Percentiles rank a stretch among this genome's conserved stretches.
phyloP scores from a whole-genome alignment of 2,797 vertebrate species.

The Sorex maritimensis region DNA sequence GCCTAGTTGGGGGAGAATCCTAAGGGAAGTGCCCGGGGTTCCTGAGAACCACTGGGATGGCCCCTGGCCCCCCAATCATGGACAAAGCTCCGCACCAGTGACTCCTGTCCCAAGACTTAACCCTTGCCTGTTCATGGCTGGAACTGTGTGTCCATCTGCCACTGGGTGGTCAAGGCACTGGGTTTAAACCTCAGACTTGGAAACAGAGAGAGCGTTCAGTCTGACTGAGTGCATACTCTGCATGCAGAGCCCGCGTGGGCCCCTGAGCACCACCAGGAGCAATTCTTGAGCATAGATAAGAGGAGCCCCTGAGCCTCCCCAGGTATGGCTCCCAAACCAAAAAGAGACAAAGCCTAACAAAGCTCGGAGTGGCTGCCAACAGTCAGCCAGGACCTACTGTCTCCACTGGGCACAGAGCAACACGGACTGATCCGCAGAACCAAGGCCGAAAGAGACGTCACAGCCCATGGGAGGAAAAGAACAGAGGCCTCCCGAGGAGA shows the following conservation, averaged over 20 bases:
- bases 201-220: no score
- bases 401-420: background rate
- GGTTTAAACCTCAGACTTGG: conserved; percentile 13
- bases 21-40: no score
- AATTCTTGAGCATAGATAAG: no score
- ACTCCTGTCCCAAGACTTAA: conserved; percentile 64
- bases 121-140: conserved; percentile 25
- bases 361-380: background rate
- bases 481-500: background rate
- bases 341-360: no score
- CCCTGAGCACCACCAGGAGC: no score
- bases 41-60: no score
- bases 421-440: background rate
- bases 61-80: no score
- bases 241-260: no score
- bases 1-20: no score
- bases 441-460: background rate
- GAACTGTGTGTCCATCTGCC: background rate
- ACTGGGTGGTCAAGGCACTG: background rate
- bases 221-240: background rate
- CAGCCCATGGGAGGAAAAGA: background rate
- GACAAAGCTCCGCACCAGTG: background rate
- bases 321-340: no score
- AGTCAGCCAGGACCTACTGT: background rate
- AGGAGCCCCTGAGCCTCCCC: no score